Conservation (phyloP, 1,140 invertebrate species). For the Doryteuthis pealeii region DNA sequence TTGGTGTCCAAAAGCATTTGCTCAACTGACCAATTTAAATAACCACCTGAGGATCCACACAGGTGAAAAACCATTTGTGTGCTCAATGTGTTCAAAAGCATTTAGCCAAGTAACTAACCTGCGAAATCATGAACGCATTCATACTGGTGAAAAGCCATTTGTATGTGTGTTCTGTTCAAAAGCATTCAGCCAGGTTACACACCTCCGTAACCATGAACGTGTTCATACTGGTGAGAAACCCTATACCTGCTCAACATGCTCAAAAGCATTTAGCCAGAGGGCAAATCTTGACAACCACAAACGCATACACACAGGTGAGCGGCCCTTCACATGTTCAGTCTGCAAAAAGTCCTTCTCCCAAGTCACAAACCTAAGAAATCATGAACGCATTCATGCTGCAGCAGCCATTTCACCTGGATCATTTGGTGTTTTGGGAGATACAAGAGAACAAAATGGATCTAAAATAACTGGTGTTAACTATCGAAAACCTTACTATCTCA, state of each 20-base stretch:
- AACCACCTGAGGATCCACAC: conserved; percentile 73
- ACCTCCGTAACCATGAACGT: conserved; percentile 65
- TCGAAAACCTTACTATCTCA: background rate
- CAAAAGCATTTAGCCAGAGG: conserved; percentile 92
- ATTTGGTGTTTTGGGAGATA: too few relatives aligned
- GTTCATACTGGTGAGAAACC: conserved; percentile 42
- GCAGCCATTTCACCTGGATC: background rate
- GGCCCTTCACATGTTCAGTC: conserved; percentile 25
- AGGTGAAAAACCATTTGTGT: conserved; percentile 19
- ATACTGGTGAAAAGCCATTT: conserved; percentile 69
- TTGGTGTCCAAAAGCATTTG: conserved; percentile 65
- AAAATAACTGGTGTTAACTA: too few relatives aligned
- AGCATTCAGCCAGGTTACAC: conserved; percentile 32
- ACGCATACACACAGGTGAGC: conserved; percentile 27
- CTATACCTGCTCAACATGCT: conserved; percentile 84
- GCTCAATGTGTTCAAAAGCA: conserved; percentile 66
- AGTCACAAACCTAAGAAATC: conserved; percentile 24
- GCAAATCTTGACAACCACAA: conserved; percentile 67
- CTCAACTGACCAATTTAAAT: conserved; percentile 70
- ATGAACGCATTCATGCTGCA: conserved; percentile 17
- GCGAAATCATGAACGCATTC: conserved; percentile 7
- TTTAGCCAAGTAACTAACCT: conserved; percentile 21
- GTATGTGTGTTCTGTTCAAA: conserved; percentile 84
- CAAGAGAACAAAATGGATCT: too few relatives aligned
- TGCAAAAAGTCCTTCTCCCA: conserved; percentile 27